phyloP scores from a whole-genome alignment of 2,797 vertebrate species.

The Siniperca obscura region DNA sequence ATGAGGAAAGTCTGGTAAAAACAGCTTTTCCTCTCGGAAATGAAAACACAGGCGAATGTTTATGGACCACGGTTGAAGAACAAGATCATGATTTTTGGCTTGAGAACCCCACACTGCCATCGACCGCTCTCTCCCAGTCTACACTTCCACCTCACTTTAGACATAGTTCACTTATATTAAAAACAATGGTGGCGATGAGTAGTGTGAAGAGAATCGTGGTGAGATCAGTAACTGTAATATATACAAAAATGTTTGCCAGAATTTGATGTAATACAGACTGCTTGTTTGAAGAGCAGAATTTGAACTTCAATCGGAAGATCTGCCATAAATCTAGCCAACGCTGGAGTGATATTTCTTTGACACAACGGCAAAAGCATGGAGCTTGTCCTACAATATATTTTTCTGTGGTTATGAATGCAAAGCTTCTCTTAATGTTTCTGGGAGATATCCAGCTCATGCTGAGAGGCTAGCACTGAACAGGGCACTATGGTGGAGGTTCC shows the following conservation, averaged over 20 bases:
- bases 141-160: conserved; percentile 50
- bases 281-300: conserved; percentile 69
- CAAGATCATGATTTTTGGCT: conserved; percentile 65
- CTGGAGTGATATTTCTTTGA: conserved; percentile 59
- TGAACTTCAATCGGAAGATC: conserved; percentile 57
- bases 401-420: conserved; percentile 58
- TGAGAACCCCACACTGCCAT: conserved; percentile 23
- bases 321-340: conserved; percentile 58
- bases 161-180: conserved; percentile 61
- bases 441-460: conserved; percentile 62
- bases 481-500: conserved; percentile 26
- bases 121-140: conserved; percentile 30
- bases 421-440: conserved; percentile 54
- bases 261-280: conserved; percentile 67
- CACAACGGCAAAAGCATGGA: conserved; percentile 41
- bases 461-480: conserved; percentile 42
- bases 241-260: conserved; percentile 62
- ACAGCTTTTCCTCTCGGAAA: conserved; percentile 71
- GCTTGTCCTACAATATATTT: conserved; percentile 51
- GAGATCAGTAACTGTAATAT: conserved; percentile 69
- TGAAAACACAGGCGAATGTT: conserved; percentile 73
- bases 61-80: conserved; percentile 66
- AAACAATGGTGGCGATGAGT: conserved; percentile 68
- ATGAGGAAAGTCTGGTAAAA: conserved; percentile 63
- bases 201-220: conserved; percentile 58